These are phyloP conservation scores for Thaleichthys pacificus DNA, from an alignment of 2,797 vertebrate species.

Conservation along the genomic window DNA sequence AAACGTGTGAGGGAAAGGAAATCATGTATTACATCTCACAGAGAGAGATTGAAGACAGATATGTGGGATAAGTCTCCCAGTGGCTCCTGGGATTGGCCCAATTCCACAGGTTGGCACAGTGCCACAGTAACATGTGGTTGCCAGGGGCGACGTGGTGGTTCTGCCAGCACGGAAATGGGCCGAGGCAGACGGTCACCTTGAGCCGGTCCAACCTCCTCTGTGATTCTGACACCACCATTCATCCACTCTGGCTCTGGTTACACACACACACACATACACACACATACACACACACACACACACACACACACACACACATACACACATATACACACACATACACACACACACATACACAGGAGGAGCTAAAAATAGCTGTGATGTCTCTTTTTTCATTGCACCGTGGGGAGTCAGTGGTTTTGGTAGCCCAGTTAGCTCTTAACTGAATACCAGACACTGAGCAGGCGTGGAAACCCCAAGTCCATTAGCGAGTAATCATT, in stretches of 20 bases:
- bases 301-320: constrained; percentile 7
- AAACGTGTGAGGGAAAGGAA: constrained; percentile 33
- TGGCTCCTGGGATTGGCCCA: constrained; percentile 61
- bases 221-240: constrained; percentile 71
- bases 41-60: neutral
- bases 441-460: constrained; percentile 48
- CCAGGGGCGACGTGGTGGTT: constrained; percentile 73
- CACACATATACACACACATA: constrained; percentile 27
- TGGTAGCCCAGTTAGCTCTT: constrained; percentile 3
- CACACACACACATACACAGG: constrained; percentile 9
- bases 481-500: constrained; percentile 39
- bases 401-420: constrained; percentile 57
- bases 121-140: constrained; percentile 75
- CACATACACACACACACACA: constrained; percentile 11
- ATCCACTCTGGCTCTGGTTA: constrained; percentile 59
- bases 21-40: neutral
- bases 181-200: constrained; percentile 81
- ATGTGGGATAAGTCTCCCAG: constrained; percentile 33
- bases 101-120: constrained; percentile 63
- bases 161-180: constrained; percentile 62
- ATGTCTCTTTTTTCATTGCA: constrained; percentile 45
- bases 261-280: constrained; percentile 15
- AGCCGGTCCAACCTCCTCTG: constrained; percentile 70
- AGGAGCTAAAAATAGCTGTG: constrained; percentile 61
- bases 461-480: constrained; percentile 31